phyloP scores from a whole-genome alignment of 30 jellyfish, hydroid and myxozoan genomes.

The Chrysaora quinquecirrha region DNA sequence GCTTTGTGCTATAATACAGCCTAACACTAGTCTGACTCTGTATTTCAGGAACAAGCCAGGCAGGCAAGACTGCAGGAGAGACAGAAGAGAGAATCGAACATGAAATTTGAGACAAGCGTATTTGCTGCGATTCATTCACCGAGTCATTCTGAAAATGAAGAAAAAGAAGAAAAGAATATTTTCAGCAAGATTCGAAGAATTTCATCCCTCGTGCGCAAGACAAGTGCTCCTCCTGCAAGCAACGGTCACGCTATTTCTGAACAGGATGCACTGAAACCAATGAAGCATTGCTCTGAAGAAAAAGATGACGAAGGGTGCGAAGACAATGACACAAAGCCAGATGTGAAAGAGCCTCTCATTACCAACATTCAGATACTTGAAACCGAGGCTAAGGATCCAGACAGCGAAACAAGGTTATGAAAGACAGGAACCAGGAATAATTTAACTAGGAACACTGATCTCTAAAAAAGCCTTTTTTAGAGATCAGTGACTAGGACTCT shows the following conservation, averaged over 20 bases:
- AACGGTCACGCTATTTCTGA: constrained; percentile 56
- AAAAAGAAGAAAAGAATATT: constrained; percentile 27
- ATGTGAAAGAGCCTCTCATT: not conserved
- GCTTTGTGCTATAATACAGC: too few relatives aligned
- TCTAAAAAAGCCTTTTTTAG: too few relatives aligned
- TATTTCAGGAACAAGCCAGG: constrained; percentile 76
- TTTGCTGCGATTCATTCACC: constrained; percentile 27
- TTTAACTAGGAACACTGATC: too few relatives aligned
- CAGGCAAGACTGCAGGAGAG: constrained; percentile 78
- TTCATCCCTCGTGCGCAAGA: constrained; percentile 49
- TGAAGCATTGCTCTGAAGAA: not conserved
- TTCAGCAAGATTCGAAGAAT: constrained; percentile 31
- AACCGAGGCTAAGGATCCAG: not conserved
- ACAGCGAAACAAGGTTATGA: constrained; percentile 5
- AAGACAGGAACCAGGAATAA: not conserved
- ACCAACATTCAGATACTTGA: not conserved
- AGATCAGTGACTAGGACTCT: too few relatives aligned
- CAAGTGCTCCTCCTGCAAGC: constrained; percentile 36
- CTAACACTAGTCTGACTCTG: too few relatives aligned
- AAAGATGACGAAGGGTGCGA: constrained; percentile 8
- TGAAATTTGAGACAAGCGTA: not conserved
- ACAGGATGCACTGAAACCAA: constrained; percentile 1
- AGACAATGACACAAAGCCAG: not conserved
- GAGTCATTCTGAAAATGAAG: constrained; percentile 16
- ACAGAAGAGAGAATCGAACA: constrained; percentile 51